Evolutionary conservation across 1,140 invertebrate species (phyloP).

Genomic region (Calycopis cecrops): DNA sequence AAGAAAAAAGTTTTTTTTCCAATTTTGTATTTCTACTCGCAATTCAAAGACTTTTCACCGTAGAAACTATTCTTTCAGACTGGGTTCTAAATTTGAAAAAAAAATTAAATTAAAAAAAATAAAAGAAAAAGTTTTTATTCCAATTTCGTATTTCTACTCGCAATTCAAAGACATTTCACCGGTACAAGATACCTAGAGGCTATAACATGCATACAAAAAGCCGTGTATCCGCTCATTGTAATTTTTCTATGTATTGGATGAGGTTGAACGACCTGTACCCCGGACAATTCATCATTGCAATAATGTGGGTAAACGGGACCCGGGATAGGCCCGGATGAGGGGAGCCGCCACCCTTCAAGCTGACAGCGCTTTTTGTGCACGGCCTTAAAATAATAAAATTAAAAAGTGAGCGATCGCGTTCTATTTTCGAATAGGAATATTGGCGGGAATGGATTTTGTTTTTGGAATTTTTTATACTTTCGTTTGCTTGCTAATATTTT

Average conservation of each 20-base stretch:
- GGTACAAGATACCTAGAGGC: not conserved
- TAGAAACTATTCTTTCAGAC: no score
- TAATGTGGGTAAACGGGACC: constrained; percentile 50
- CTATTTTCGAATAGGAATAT: no score
- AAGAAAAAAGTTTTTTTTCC: no score
- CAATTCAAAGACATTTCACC: constrained; percentile 6
- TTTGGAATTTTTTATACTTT: no score
- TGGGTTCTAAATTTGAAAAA: no score
- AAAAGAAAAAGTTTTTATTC: no score
- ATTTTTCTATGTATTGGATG: constrained; percentile 12
- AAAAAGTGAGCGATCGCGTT: not conserved
- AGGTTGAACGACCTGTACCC: constrained; percentile 44
- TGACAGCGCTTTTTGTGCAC: constrained; percentile 29
- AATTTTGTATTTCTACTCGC: no score
- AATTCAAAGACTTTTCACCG: no score
- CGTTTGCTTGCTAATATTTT: no score
- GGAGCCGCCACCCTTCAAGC: constrained; percentile 26
- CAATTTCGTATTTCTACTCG: no score
- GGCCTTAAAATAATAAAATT: not conserved
- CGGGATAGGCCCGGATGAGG: constrained; percentile 42
- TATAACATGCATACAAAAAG: constrained; percentile 4
- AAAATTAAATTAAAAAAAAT: no score
- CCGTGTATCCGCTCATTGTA: constrained; percentile 8
- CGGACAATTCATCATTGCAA: constrained; percentile 55
- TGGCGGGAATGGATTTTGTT: no score